Conservation (phyloP, 2,888 invertebrate species). For the Endotricha flammealis region DNA sequence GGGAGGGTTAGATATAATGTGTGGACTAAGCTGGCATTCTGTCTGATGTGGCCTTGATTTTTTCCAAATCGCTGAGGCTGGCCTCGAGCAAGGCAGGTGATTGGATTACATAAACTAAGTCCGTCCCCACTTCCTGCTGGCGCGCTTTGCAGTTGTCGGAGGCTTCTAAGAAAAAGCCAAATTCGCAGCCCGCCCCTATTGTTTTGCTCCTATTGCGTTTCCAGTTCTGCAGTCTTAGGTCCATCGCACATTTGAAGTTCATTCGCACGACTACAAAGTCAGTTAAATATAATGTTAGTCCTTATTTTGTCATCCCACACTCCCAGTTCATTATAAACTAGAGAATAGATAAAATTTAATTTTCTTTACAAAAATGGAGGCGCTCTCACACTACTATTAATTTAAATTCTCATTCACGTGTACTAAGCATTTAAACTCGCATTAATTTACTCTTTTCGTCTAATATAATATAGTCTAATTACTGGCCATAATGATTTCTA, state of each 20-base stretch:
- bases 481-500: constrained; percentile 32
- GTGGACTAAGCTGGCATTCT: constrained; percentile 54
- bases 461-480: constrained; percentile 33
- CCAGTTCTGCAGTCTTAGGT: constrained; percentile 48
- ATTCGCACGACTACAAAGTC: too few relatives aligned
- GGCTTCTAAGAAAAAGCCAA: constrained; percentile 68
- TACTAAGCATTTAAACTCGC: constrained; percentile 19
- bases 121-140: constrained; percentile 74
- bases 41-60: constrained; percentile 69
- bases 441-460: constrained; percentile 26
- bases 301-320: too few relatives aligned
- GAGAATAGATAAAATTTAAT: too few relatives aligned
- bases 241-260: constrained; percentile 33
- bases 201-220: constrained; percentile 60
- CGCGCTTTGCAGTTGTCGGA: constrained; percentile 71
- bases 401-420: too few relatives aligned
- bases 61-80: constrained; percentile 56
- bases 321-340: too few relatives aligned
- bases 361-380: too few relatives aligned
- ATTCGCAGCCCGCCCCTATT: constrained; percentile 56
- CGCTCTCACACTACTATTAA: too few relatives aligned
- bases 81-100: constrained; percentile 72
- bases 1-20: constrained; percentile 61
- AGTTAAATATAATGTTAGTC: too few relatives aligned
- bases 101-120: constrained; percentile 76